Base-by-base conservation (phyloP, 2,113 vertebrate species). In the Hystrix brachyura region DNA sequence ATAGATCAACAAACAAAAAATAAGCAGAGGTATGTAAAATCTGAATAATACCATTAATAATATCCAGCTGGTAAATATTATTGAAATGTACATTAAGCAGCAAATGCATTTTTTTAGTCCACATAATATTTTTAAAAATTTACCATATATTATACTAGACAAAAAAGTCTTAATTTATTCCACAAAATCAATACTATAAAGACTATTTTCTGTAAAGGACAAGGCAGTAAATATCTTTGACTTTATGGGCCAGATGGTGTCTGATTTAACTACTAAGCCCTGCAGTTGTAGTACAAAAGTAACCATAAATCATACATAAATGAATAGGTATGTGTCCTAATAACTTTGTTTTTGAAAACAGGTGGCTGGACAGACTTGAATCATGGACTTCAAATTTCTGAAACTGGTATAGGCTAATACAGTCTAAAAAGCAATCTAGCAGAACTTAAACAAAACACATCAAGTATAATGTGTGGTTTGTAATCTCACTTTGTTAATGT, bases 141-240 rank as follows among this genome's bases (percentile, higher is more conserved):
- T 93, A 85, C 51, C 15, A 46, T 74, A 59, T 65, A 51, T 19
- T 65, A 74, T 43, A 60, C 27, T 74, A 86, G 57, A 74, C 21
- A 65, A 90, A 55, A 90, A 96, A 93, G 86, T 46, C 59, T 74
- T 84, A 72, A 69, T 88, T 92, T 65, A 76, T 86, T 82, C 57
- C 21, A 32, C 55, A 81, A 43, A 93, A 38, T 90, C 64, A 90
- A 72, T 92, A 83, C 67, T 79, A 79, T 55, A 92, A 34, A 83
- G 51, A 32, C 38, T 53, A n/a, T 53, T 93, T 95, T 93, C 59
- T 81, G 67, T 86, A 69, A 90, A 93, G 86, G n/a, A 92, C 18
- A 55, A 94, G 84, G 83, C 80, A 72, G 64, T 65, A 65, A 65
- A 65, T 65, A 65, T 65, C 64, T 34, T 34, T 65, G 64, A 4